These are phyloP conservation scores for Neodontobutis hainanensis DNA, from an alignment of 2,113 vertebrate species.

Conservation along the genomic window DNA sequence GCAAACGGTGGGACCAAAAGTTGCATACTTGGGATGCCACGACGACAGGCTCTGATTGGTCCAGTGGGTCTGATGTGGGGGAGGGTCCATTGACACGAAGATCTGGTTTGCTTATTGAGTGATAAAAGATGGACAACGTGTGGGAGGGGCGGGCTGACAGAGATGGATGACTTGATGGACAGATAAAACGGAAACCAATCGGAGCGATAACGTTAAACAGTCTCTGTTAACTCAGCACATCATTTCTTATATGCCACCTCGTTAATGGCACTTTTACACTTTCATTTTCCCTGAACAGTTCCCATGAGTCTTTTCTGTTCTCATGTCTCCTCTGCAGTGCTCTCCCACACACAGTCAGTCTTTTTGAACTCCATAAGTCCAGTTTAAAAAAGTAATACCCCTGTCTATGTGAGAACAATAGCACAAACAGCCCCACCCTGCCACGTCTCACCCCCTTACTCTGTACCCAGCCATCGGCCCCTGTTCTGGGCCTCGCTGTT, in stretches of 20 bases:
- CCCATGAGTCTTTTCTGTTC: constrained; percentile 9
- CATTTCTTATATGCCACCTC: constrained; percentile 17
- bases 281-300: constrained; percentile 17
- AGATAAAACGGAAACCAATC: constrained; percentile 48
- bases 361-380: constrained; percentile 48
- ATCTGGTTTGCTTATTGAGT: constrained; percentile 77
- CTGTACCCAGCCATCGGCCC: constrained; percentile 40
- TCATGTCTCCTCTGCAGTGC: neutral
- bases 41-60: constrained; percentile 64
- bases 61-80: constrained; percentile 26
- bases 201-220: constrained; percentile 27
- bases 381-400: constrained; percentile 48
- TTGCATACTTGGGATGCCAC: constrained; percentile 76
- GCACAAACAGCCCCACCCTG: constrained; percentile 41
- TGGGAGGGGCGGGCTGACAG: constrained; percentile 60
- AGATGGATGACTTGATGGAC: constrained; percentile 69
- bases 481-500: constrained; percentile 57
- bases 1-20: constrained; percentile 61
- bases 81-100: constrained; percentile 58
- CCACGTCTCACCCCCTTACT: constrained; percentile 41
- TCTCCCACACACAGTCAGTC: constrained; percentile 16
- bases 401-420: constrained; percentile 61
- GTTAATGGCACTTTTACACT: constrained; percentile 15
- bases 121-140: constrained; percentile 70
- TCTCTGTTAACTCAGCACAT: constrained; percentile 14